These are phyloP conservation scores for Physella acuta DNA, from an alignment of 1,140 invertebrate genomes.

Conservation along the genomic window DNA sequence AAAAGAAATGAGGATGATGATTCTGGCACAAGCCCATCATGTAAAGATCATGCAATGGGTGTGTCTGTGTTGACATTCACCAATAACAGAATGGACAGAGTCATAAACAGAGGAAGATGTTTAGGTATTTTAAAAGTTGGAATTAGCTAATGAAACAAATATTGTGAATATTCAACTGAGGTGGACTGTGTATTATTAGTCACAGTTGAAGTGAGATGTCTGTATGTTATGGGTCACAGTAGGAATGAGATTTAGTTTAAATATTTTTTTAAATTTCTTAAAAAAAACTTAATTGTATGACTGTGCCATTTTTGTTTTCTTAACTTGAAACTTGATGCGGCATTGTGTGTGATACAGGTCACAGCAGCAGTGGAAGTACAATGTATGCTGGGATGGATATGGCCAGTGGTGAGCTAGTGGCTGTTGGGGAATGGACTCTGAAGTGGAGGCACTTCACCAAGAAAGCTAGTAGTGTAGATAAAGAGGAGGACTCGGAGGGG, in stretches of 20 bases:
- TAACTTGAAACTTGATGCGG: too few species aligned
- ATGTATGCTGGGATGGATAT: slow-evolving; percentile 72
- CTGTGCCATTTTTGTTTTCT: too few species aligned
- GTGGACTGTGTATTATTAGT: too few species aligned
- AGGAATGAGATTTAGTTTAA: too few species aligned
- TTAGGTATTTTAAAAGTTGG: slow-evolving; percentile 33
- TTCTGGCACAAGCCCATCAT: slow-evolving; percentile 26
- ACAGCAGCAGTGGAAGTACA: slow-evolving; percentile 68
- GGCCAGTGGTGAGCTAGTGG: slow-evolving; percentile 69
- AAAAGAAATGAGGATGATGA: slow-evolving; percentile 32
- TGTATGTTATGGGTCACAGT: too few species aligned
- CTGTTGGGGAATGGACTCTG: slow-evolving; percentile 73
- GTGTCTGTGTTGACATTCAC: slow-evolving; percentile 43
- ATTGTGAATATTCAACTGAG: neutral
- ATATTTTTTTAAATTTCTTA: too few species aligned
- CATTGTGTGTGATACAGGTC: slow-evolving; percentile 60
- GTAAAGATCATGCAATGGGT: slow-evolving; percentile 40
- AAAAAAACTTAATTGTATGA: too few species aligned
- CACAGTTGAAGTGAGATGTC: too few species aligned
- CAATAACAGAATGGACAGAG: slow-evolving; percentile 39
- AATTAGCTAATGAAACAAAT: neutral
- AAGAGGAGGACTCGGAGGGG: slow-evolving; percentile 56
- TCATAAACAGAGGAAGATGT: slow-evolving; percentile 51
- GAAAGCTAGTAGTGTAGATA: slow-evolving; percentile 56
- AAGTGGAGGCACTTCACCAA: slow-evolving; percentile 44